These are phyloP conservation scores for Mycalesis mineus DNA, from an alignment of 2,888 invertebrate species.

Conservation along the genomic window DNA sequence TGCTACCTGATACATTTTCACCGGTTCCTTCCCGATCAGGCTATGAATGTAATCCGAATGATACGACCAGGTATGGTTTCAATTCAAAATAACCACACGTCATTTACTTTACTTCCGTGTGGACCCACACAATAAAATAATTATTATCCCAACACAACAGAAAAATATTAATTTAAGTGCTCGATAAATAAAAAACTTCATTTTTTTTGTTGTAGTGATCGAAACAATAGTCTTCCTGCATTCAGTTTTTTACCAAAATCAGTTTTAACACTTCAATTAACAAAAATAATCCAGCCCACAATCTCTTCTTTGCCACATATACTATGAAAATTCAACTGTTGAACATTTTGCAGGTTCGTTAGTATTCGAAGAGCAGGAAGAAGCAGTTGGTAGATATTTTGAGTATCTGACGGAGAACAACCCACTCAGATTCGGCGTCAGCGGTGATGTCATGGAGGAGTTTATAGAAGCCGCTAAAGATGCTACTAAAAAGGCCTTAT, in stretches of 20 bases:
- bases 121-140: no score
- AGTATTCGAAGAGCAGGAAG: constrained; percentile 60
- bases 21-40: constrained; percentile 79
- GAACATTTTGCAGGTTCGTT: constrained; percentile 55
- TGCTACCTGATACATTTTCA: constrained; percentile 83
- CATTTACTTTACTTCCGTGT: no score
- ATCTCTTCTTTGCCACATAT: not conserved
- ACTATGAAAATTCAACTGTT: not conserved
- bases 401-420: constrained; percentile 62
- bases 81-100: no score
- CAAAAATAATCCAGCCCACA: no score
- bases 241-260: no score
- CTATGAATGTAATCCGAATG: constrained; percentile 77
- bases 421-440: constrained; percentile 63
- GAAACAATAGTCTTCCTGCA: no score
- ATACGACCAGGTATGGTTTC: constrained; percentile 76
- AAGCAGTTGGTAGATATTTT: constrained; percentile 61
- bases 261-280: no score
- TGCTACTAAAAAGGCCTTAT: constrained; percentile 46
- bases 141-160: no score
- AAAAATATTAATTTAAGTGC: no score
- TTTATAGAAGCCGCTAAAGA: constrained; percentile 58
- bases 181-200: no score
- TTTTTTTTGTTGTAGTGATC: no score
- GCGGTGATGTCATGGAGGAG: constrained; percentile 62